Base-by-base conservation (phyloP, 2,888 invertebrate species). In the Spisula subtruncata region DNA sequence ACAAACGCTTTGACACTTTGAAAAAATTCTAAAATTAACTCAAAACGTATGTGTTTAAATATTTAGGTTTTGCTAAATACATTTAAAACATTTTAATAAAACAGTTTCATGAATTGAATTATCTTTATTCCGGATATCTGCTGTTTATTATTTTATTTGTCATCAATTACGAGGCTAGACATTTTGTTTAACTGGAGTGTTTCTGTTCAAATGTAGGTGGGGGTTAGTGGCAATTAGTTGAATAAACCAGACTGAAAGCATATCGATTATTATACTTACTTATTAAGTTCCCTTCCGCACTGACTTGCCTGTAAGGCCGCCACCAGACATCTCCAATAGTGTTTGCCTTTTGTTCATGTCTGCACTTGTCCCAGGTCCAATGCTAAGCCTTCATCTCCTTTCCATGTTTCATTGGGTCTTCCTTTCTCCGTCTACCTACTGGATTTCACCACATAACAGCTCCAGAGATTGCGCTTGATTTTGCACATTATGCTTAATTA, bases 81-180 rank as follows among this genome's bases (percentile, higher is more conserved):
- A 25, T 66, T 66, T 12, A 66, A 66, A 66, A n/a, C n/a, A 25
- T 66, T n/a, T 10, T 25, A 66, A 25, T n/a, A 25, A 66, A 66
- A n/a, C 0, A 25, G 25, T 66, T 66, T 12, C 25, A 66, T 25
- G 60, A 66, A 66, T 25, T 8, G 60, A 10, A 66, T n/a, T 66
- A 66, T 66, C 25, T 66, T 66, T 66, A 66, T 66, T 66, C 60
- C 25, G 60, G 60, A 66, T n/a, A 66, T 66, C 25, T 66, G 20
- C 60, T 66, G 10, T 66, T 12, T 25, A 25, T 66, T 66, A 66
- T 12, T 25, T 25, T 66, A 25, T 66, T 66, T 66, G 60, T 12
- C 25, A 25, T 66, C 25, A 66, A 66, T 66, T 12, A 66, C 6
- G 60, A 66, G 25, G 25, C 60, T n/a, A 25, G 60, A 66, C 60